These are phyloP conservation scores for Eutolmus rufibarbis DNA, from an alignment of 2,888 invertebrate genomes.

Conservation along the genomic window DNA sequence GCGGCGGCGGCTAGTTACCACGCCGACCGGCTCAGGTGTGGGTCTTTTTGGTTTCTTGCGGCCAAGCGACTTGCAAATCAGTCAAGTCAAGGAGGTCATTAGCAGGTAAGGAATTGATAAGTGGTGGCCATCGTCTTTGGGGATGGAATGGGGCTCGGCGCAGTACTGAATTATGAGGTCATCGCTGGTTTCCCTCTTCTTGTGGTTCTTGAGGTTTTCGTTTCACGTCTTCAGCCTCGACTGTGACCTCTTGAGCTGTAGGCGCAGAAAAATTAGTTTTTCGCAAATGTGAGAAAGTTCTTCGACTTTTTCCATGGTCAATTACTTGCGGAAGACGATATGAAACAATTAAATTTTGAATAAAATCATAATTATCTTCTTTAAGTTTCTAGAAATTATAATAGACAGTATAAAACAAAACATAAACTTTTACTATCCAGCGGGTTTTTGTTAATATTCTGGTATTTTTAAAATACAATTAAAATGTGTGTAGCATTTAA, in stretches of 20 bases:
- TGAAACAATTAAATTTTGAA: too few species aligned
- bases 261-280: not conserved
- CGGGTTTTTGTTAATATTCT: too few species aligned
- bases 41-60: not conserved
- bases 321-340: not conserved
- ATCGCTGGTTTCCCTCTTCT: not conserved
- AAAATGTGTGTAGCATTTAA: too few species aligned
- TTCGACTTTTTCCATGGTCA: not conserved
- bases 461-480: too few species aligned
- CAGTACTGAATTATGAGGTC: conserved; percentile 7
- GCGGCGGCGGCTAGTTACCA: not conserved
- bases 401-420: too few species aligned
- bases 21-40: not conserved
- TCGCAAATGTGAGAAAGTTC: not conserved
- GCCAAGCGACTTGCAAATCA: conserved; percentile 22
- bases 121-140: not conserved
- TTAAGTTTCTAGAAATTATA: too few species aligned
- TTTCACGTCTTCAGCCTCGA: not conserved
- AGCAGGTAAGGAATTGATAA: not conserved
- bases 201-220: conserved; percentile 20
- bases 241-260: not conserved
- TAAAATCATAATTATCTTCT: too few species aligned
- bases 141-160: not conserved
- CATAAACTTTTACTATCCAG: too few species aligned
- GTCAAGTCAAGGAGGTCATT: conserved; percentile 8